Conservation (phyloP, 1,140 invertebrate genomes). For the Drosophila pectinifera region DNA sequence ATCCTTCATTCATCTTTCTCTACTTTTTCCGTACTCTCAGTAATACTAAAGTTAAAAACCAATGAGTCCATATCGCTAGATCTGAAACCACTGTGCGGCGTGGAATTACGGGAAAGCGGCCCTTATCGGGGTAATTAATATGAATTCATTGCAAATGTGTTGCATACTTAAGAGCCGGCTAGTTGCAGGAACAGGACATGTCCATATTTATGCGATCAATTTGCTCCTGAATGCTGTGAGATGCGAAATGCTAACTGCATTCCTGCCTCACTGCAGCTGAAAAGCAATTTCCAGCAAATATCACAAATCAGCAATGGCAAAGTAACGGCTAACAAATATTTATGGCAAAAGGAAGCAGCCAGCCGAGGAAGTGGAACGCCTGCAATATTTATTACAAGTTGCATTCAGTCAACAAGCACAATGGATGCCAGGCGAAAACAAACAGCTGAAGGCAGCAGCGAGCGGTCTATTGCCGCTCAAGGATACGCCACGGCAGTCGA, state of each 20-base stretch:
- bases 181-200: conserved; percentile 27
- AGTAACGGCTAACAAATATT: conserved; percentile 82
- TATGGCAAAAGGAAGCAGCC: conserved; percentile 58
- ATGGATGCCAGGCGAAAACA: conserved; percentile 67
- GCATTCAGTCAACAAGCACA: conserved; percentile 70
- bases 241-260: conserved; percentile 42
- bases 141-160: conserved; percentile 78
- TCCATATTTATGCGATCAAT: conserved; percentile 64
- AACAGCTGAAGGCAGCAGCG: conserved; percentile 48
- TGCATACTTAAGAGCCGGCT: conserved; percentile 63
- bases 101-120: conserved; percentile 5
- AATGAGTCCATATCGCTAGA: no score
- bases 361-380: conserved; percentile 38
- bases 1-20: no score
- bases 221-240: conserved; percentile 32
- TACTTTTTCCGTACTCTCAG: no score
- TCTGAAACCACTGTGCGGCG: conserved; percentile 1
- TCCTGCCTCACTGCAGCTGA: conserved; percentile 23
- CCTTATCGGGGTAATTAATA: conserved; percentile 74
- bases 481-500: conserved; percentile 29
- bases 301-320: conserved; percentile 77
- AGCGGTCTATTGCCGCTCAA: conserved; percentile 75
- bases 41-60: no score
- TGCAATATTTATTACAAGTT: conserved; percentile 83
- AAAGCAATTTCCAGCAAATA: conserved; percentile 78